Base-by-base conservation (phyloP, 2,888 invertebrate species). In the Poecilus cupreus region DNA sequence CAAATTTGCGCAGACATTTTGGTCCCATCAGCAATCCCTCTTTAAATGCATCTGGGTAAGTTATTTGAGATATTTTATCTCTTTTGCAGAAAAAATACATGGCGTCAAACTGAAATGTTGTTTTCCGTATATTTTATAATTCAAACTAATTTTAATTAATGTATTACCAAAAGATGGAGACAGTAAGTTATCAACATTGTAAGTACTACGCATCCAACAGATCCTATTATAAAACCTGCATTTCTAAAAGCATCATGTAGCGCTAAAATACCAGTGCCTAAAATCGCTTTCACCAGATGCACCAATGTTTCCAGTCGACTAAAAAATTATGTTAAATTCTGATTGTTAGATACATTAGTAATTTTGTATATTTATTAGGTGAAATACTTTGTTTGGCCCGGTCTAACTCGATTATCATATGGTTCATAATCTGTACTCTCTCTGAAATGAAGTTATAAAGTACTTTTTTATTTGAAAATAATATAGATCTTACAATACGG, bases 241-340 rank as follows among this genome's bases (percentile, higher is more conserved):
- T 83, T 57, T 37, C 72, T 83, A 43, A 77, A 82, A 20, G 72
- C 83, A 39, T 82, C 80, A 13, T 80, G 83, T 80, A 83, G 60
- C 13, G 83, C 82, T 22, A 82, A 37, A 74, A 83, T 74, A 10
- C 83, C 83, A n/a, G 83, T 82, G 3, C 83, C 83, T 26, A 83
- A 32, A 46, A 82, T 72, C 8, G 77, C 83, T 72, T 83, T 83
- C 1, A 82, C 37, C 8, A 82, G 51, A 54, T 54, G 16, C 11
- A 54, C 20, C 22, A 54, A 54, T 1, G 54, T 54, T 11, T 54
- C 20, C 0, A 32, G 2, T 13, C 10, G 13, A 26, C 60, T 60
- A 13, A 60, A 60, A 60, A 18, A n/a, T 64, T 4, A 64, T 13
- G 6, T 13, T 57, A 0, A 22, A 3, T 10, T 57, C n/a, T n/a